These are phyloP conservation scores for Agrilus planipennis DNA, from an alignment of 1,140 invertebrate genomes.

Conservation along the genomic window DNA sequence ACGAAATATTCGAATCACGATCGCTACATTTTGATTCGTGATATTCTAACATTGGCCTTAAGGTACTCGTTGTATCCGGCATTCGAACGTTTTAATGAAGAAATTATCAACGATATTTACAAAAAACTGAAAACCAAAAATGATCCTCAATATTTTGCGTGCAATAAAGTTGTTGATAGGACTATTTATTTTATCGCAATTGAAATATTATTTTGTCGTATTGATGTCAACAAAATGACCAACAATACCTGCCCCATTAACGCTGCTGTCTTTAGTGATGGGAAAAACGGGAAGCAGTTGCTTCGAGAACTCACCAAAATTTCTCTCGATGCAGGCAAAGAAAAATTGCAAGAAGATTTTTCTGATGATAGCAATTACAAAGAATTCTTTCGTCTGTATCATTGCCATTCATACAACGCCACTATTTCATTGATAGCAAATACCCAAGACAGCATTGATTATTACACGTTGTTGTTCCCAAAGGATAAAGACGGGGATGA, in stretches of 20 bases:
- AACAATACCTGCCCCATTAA: no score
- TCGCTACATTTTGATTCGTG: no score
- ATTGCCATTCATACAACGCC: conserved; percentile 21
- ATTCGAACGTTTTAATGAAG: no score
- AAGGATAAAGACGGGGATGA: conserved; percentile 29
- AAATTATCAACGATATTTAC: not conserved
- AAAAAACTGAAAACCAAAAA: no score
- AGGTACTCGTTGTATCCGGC: no score
- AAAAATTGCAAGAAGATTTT: not conserved
- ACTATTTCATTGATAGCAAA: conserved; percentile 36
- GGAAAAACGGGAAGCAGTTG: not conserved
- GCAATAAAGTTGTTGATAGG: conserved; percentile 8
- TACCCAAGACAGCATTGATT: conserved; percentile 24
- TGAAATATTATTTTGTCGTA: conserved; percentile 21
- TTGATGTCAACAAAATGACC: conserved; percentile 15
- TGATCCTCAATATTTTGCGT: no score
- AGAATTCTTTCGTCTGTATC: conserved; percentile 16
- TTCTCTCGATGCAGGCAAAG: not conserved
- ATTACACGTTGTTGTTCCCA: conserved; percentile 24
- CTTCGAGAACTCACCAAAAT: no score
- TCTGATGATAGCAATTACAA: not conserved
- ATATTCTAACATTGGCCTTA: no score
- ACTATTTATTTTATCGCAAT: conserved; percentile 16
- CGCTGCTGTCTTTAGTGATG: no score
- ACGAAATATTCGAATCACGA: no score